phyloP scores from a whole-genome alignment of 2,797 vertebrate species.

The Pangasius krempfi region DNA sequence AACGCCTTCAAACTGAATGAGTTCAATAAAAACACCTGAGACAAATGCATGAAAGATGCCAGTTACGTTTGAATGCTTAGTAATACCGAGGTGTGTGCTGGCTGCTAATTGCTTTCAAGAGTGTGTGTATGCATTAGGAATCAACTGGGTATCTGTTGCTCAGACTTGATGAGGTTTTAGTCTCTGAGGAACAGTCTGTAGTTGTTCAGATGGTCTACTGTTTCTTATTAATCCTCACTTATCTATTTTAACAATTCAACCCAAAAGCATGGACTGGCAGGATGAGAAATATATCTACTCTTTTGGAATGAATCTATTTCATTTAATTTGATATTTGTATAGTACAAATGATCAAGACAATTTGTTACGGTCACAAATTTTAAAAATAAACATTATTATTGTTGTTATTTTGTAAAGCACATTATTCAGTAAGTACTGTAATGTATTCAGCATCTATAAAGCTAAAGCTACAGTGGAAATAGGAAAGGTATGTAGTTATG shows the following conservation, averaged over 20 bases:
- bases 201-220: background rate
- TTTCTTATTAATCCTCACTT: background rate
- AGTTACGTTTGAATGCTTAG: background rate
- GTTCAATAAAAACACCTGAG: background rate
- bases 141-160: background rate
- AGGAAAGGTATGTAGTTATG: too few relatives aligned
- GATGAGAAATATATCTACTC: background rate
- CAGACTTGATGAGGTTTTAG: background rate
- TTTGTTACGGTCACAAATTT: background rate
- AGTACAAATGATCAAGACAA: background rate
- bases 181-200: background rate
- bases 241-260: background rate
- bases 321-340: background rate
- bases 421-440: background rate
- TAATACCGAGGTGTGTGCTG: background rate
- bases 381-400: background rate
- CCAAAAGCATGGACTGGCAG: background rate
- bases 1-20: background rate
- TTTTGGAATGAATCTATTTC: background rate
- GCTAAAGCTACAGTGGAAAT: background rate
- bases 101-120: background rate
- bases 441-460: background rate
- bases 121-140: constrained; percentile 3
- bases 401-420: background rate
- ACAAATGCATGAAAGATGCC: background rate